Base-by-base conservation (phyloP, 1,140 invertebrate species). In the Cataglyphis hispanica region DNA sequence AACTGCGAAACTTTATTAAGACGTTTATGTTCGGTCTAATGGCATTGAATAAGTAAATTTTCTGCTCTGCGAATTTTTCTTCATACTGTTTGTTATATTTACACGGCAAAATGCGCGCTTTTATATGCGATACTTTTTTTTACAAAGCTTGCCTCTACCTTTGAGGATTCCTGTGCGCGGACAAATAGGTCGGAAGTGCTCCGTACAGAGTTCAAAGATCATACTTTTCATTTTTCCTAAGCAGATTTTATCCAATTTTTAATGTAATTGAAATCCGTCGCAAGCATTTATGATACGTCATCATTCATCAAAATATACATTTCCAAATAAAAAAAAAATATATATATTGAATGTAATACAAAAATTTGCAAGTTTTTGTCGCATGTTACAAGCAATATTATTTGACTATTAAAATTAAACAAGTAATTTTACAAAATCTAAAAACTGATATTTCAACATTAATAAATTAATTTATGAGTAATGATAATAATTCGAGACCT, bases 1-100 rank as follows among this genome's bases (percentile, higher is more conserved):
- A 80, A 80, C 46, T 53, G 10, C 46, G 63, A 67, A 80, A 80
- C 76, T 80, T 80, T 53, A 67, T 80, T 80, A 56, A 53, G 43
- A 8, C 63, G 22, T 56, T 67, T 46, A 10, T 22, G n/a, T 67
- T 53, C 31, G 40, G 22, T 50, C 31, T n/a, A 11, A 13, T 34
- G 13, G 2, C 1, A 19, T 13, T 25, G 37, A 64, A 46, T 64
- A 77, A 77, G 40, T 25, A 46, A 31, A 77, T 77, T 64, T 77
- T 77, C 27, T 13, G 25, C 25, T 19, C 3, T 10, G 16, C 37
- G 13, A 22, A 4, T 53, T 16, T 53, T 37, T 53, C 31, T 16
- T 56, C 10, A 10, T 19, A 19, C 34, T 22, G 53, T 31, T 40
- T 25, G 64, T 43, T 40, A 16, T 19, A 11, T 7, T 40, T 61